These are phyloP conservation scores for Hetaerina americana DNA, from an alignment of 1,140 invertebrate genomes.

Conservation along the genomic window DNA sequence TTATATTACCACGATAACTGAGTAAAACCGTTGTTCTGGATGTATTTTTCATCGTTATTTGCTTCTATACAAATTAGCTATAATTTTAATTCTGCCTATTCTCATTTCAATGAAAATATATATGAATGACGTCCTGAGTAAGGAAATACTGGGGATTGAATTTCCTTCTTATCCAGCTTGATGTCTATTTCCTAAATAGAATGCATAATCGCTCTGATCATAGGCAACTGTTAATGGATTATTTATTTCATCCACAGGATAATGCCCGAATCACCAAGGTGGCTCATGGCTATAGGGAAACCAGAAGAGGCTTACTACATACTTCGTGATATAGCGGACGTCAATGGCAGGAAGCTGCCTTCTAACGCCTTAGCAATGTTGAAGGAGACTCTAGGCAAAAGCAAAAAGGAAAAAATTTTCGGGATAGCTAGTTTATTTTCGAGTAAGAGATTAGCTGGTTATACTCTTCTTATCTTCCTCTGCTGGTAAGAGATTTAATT, in stretches of 20 bases:
- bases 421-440: slow-evolving; percentile 42
- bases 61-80: neutral
- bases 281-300: slow-evolving; percentile 15
- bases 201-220: neutral
- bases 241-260: neutral
- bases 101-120: neutral
- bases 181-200: neutral
- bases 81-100: neutral
- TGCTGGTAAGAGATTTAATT: slow-evolving; percentile 29
- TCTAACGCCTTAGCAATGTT: slow-evolving; percentile 6
- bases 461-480: slow-evolving; percentile 38
- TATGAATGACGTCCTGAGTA: neutral
- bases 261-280: slow-evolving; percentile 17
- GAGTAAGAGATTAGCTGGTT: slow-evolving; percentile 36
- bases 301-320: slow-evolving; percentile 6
- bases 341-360: slow-evolving; percentile 9
- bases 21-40: too few species aligned
- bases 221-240: neutral
- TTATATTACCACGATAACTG: too few species aligned
- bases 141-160: neutral
- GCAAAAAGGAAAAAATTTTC: slow-evolving; percentile 27
- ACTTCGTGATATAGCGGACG: slow-evolving; percentile 12
- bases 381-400: slow-evolving; percentile 7
- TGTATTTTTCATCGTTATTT: too few species aligned
- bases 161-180: neutral